Evolutionary conservation across 2,113 vertebrate species (phyloP).

Genomic region (Microcebus lehilahytsara): DNA sequence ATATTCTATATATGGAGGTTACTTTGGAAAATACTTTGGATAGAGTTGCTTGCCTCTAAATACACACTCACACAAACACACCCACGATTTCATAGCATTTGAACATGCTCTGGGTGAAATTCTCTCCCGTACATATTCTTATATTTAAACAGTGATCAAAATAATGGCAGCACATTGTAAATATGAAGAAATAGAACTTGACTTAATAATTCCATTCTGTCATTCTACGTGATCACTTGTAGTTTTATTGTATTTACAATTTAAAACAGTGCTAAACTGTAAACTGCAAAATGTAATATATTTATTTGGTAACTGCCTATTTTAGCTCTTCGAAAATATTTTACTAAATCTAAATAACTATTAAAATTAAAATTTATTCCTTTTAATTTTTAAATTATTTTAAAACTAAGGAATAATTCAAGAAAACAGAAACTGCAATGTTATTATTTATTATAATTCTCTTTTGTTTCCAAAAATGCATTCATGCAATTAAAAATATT

Average conservation of each 20-base stretch:
- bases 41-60: not conserved
- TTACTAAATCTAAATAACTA: not conserved
- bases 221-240: not conserved
- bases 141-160: not conserved
- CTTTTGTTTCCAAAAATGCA: not conserved
- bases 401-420: constrained; percentile 13
- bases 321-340: not conserved
- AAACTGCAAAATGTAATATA: not conserved
- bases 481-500: not conserved
- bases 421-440: not conserved
- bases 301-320: not conserved
- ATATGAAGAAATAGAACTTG: not conserved
- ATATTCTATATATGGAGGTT: not conserved
- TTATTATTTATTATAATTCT: not conserved
- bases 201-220: not conserved
- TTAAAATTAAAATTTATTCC: not conserved
- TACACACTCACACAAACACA: no score
- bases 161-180: not conserved
- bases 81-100: not conserved
- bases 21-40: not conserved
- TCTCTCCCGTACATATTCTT: not conserved
- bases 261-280: not conserved
- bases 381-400: not conserved
- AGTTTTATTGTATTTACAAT: not conserved
- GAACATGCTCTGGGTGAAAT: not conserved